These are phyloP conservation scores for Drosophila micromelanica DNA, from an alignment of 1,140 invertebrate species.

Conservation along the genomic window DNA sequence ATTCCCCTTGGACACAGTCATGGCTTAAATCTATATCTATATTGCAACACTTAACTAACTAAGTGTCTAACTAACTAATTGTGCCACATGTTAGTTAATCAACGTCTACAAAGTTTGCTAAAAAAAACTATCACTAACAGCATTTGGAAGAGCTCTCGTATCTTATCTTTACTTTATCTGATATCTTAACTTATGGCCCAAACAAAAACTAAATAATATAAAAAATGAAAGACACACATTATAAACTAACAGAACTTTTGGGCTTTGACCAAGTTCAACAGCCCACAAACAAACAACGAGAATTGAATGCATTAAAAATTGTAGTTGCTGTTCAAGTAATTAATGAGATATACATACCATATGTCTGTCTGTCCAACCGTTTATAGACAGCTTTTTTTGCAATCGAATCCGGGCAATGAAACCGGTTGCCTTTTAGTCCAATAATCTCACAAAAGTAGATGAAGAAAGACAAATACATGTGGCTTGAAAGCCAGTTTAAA, in stretches of 20 bases:
- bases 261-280: slow-evolving; percentile 40
- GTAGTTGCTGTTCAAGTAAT: slow-evolving; percentile 20
- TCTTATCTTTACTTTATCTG: slow-evolving; percentile 15
- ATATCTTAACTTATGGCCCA: slow-evolving; percentile 6
- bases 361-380: not conserved
- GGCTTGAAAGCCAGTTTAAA: slow-evolving; percentile 20
- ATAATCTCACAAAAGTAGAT: slow-evolving; percentile 12
- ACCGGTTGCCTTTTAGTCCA: slow-evolving; percentile 21
- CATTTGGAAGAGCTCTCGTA: not conserved
- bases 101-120: not conserved
- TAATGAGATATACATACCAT: slow-evolving; percentile 8
- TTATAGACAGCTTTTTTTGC: slow-evolving; percentile 22
- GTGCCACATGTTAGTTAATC: not conserved
- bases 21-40: not conserved
- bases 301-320: slow-evolving; percentile 31
- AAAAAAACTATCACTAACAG: not conserved
- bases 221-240: not conserved
- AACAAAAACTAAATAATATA: slow-evolving; percentile 5
- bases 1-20: not conserved
- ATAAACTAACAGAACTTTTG: slow-evolving; percentile 19
- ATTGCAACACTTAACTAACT: not conserved
- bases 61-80: not conserved
- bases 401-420: slow-evolving; percentile 35
- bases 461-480: not conserved
- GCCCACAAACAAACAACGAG: slow-evolving; percentile 2